Conservation (phyloP, 2,888 invertebrate species). For the Mythimna ferrago region DNA sequence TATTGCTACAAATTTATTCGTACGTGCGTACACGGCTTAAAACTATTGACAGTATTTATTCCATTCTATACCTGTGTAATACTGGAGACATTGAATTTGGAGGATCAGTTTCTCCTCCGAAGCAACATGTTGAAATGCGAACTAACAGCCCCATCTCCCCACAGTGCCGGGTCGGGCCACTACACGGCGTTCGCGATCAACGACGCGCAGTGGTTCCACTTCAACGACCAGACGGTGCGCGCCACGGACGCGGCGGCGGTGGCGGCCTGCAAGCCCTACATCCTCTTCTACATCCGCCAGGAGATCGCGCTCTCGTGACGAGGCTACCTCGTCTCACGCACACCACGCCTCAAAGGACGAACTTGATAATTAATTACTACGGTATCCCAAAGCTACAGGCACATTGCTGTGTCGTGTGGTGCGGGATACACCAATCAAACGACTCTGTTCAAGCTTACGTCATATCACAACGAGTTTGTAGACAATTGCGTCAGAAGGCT, state of each 20-base stretch:
- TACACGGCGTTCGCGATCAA: constrained; percentile 96
- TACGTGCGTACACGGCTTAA: too few relatives aligned
- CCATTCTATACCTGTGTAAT: too few relatives aligned
- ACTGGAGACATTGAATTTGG: too few relatives aligned
- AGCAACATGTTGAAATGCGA: neutral
- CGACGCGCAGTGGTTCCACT: constrained; percentile 96
- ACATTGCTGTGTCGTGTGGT: too few relatives aligned
- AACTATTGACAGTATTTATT: too few relatives aligned
- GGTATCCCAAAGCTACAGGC: neutral
- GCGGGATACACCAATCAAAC: too few relatives aligned
- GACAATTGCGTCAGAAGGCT: too few relatives aligned
- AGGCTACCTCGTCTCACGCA: neutral
- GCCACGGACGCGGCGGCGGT: constrained; percentile 92
- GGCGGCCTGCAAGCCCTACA: constrained; percentile 95
- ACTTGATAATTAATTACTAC: constrained; percentile 10
- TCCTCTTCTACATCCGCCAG: constrained; percentile 95
- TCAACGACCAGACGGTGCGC: constrained; percentile 96
- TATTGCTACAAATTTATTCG: too few relatives aligned
- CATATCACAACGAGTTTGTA: too few relatives aligned
- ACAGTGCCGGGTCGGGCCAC: constrained; percentile 95
- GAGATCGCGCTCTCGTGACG: constrained; percentile 85
- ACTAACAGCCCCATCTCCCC: neutral
- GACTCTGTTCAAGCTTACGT: too few relatives aligned
- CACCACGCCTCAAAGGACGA: constrained; percentile 2
- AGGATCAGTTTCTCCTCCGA: neutral